A percentile compares a stretch with the other conserved stretches of the same genome.
Evolutionary conservation across 2,797 vertebrate species (phyloP).

Genomic region (Coluber constrictor): DNA sequence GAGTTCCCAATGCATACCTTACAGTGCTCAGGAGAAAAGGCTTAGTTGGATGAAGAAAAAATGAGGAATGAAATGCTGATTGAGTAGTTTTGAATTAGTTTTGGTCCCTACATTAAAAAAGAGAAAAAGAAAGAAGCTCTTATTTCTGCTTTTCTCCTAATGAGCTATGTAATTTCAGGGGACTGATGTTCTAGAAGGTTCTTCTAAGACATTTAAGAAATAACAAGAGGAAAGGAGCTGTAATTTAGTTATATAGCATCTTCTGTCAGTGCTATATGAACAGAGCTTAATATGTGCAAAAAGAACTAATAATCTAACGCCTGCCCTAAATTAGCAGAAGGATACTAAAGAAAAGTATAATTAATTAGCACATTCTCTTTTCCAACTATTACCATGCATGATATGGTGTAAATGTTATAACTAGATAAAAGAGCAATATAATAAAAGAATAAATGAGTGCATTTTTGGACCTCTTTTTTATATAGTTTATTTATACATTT

Average conservation of each 20-base stretch:
- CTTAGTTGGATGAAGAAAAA: background rate
- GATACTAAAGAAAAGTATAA: background rate
- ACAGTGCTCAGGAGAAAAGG: background rate
- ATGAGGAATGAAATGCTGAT: background rate
- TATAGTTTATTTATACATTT: background rate
- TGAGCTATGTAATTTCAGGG: background rate
- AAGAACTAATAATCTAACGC: background rate
- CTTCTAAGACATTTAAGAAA: background rate
- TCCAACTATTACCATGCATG: background rate
- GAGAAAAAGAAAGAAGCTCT: background rate
- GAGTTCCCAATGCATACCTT: background rate
- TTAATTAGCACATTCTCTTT: background rate
- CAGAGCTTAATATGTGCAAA: background rate
- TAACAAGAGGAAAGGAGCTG: background rate
- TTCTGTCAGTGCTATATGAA: background rate
- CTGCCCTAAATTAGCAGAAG: background rate
- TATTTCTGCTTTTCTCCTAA: background rate
- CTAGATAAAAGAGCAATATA: background rate
- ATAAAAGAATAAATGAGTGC: background rate
- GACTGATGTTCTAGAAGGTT: background rate
- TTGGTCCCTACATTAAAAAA: background rate
- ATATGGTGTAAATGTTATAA: background rate
- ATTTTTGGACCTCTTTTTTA: background rate
- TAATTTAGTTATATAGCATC: background rate
- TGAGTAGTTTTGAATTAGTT: background rate